Conservation (phyloP, 2,113 vertebrate genomes). For the Daboia siamensis region DNA sequence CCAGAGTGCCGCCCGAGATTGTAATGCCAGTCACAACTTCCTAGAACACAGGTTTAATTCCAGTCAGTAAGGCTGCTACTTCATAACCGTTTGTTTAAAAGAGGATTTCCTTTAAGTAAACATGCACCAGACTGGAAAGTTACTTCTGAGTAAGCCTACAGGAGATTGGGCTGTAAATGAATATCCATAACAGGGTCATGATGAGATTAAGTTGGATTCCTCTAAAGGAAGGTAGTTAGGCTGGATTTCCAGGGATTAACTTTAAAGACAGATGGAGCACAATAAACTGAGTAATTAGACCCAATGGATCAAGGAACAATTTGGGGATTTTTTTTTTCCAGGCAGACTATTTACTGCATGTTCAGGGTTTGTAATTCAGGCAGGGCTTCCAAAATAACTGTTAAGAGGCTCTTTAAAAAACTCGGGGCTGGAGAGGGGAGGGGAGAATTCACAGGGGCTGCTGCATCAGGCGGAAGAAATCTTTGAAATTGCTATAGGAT, state of each 20-base stretch:
- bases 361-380: not conserved
- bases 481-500: not conserved
- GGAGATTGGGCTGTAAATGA: not conserved
- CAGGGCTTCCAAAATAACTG: not conserved
- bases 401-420: not conserved
- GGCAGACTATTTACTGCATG: slow-evolving; percentile 5
- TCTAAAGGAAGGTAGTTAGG: not conserved
- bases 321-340: not conserved
- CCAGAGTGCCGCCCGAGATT: not conserved
- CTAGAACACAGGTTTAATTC: not conserved
- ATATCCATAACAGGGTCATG: not conserved
- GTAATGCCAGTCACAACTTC: not conserved
- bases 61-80: too few species aligned
- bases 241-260: slow-evolving; percentile 5
- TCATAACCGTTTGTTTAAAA: not conserved
- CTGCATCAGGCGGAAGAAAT: not conserved
- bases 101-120: not conserved
- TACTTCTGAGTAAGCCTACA: not conserved
- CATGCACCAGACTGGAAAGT: not conserved
- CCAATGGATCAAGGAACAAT: slow-evolving; percentile 2
- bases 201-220: not conserved
- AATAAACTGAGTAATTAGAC: slow-evolving; percentile 10
- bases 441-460: not conserved
- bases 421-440: not conserved
- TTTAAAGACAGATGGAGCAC: not conserved